phyloP scores from a whole-genome alignment of 2,888 invertebrate genomes.

The Cheilosia pagana region DNA sequence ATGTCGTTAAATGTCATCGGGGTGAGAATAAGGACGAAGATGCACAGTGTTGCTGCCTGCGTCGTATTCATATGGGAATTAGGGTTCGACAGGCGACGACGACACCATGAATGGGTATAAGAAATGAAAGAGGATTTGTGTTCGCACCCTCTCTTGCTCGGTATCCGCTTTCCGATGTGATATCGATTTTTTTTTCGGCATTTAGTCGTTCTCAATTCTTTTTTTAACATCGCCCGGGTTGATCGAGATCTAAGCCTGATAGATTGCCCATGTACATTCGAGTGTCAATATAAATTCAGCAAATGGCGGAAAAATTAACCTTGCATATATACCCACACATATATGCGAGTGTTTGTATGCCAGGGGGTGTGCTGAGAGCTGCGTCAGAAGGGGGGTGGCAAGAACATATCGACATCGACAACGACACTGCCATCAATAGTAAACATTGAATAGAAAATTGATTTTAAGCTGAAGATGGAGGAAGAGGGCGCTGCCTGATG shows the following conservation, averaged over 20 bases:
- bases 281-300: constrained; percentile 50
- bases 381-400: constrained; percentile 4
- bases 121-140: constrained; percentile 6
- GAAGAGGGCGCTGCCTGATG: not conserved
- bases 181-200: constrained; percentile 59
- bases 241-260: constrained; percentile 53
- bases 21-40: constrained; percentile 2
- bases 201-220: constrained; percentile 36
- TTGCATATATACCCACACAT: constrained; percentile 28
- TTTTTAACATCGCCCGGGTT: constrained; percentile 18
- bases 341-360: not conserved
- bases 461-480: constrained; percentile 21
- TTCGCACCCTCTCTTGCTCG: not conserved
- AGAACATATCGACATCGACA: no score
- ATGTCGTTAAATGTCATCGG: constrained; percentile 65
- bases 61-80: constrained; percentile 37
- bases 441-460: constrained; percentile 57
- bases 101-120: constrained; percentile 29
- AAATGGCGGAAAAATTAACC: constrained; percentile 64
- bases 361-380: not conserved
- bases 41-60: constrained; percentile 9
- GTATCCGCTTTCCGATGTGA: not conserved
- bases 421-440: constrained; percentile 35
- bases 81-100: constrained; percentile 17
- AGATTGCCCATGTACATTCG: constrained; percentile 37